Evolutionary conservation across 35 echinoderm and acorn worm species (phyloP), one percentile per base, ranked within the genome.

Genomic region (Apostichopus parvimensis): DNA sequence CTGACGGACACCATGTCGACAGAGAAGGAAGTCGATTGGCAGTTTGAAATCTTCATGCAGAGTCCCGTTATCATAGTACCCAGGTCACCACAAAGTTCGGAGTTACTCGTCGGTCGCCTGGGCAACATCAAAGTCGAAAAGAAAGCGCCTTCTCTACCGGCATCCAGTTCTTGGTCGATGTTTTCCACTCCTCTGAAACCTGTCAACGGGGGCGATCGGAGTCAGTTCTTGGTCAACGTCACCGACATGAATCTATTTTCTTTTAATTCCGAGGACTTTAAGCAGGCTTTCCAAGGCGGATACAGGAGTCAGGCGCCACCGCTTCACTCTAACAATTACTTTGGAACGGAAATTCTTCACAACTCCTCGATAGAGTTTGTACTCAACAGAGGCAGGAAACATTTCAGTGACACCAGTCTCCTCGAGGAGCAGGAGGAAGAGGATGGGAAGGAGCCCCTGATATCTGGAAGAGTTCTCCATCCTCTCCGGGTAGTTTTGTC

Each of bases 191-290:
- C 88, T 55, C 34, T 77, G 11, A 76, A 18, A 87, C 23, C 21
- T 3, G 21, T 11, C n/a, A 52, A 25, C 79, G 57, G 18, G 61
- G 34, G 34, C 34, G 59, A 52, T 28, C 72, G 79, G 10, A 92
- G 90, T 71, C 60, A 94, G 15, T 96, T 90, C 62, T 7, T 96
- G 53, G 87, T 91, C 18, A 75, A 20, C 6, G 96, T 98, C 57
- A 87, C 87, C 77, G 91, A 98, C 71, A 95, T 98, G 79, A 98
- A 96, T 68, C 62, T 98, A 22, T 98, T 94, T 28, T 98, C 97
- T 5, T 96, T 98, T 68, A 98, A 98, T 80, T 80, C 90, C 0
- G 92, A 94, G 55, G 94, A 98, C 73, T 83, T 87, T 6, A 98
- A 98, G 26, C 21, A 45, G 23, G 45, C 70, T 4, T 90, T 80